A percentile compares a stretch with the other conserved stretches of the same genome.
phyloP scores from a whole-genome alignment of 2,888 invertebrate species.

The Strigamia crassipes region DNA sequence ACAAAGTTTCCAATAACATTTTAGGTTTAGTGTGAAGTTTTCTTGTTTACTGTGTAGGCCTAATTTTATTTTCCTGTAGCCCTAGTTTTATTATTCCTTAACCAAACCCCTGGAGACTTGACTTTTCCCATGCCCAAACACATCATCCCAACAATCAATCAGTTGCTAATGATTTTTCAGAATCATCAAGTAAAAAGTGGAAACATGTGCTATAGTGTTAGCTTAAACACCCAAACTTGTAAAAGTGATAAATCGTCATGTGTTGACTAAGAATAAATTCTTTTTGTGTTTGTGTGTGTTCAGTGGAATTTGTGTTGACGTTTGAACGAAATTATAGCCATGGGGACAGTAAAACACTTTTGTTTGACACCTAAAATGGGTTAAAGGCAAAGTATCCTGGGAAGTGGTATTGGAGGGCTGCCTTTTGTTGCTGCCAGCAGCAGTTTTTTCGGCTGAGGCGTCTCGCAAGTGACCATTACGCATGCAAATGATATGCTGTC shows the following conservation, averaged over 20 bases:
- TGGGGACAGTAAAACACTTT: constrained; percentile 16
- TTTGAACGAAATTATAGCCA: not conserved
- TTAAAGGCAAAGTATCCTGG: not conserved
- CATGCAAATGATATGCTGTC: constrained; percentile 32
- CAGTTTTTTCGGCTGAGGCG: not conserved
- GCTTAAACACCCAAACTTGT: not conserved
- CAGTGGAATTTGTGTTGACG: not conserved
- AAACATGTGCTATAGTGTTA: not conserved
- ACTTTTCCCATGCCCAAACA: not conserved
- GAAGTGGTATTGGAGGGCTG: not conserved
- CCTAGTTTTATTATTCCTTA: not conserved
- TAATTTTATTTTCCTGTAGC: not conserved
- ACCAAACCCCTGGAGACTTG: not conserved
- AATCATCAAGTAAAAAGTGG: not conserved
- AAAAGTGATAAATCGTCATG: constrained; percentile 2
- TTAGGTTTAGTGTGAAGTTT: not conserved
- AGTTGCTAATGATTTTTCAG: constrained; percentile 1
- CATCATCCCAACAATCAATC: not conserved
- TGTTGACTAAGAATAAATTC: constrained; percentile 24
- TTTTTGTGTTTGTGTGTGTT: constrained; percentile 22
- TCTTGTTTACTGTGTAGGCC: not conserved
- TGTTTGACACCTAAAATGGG: constrained; percentile 27
- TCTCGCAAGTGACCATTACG: not conserved
- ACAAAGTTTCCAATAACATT: no score
- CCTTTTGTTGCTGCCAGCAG: not conserved